phyloP scores from a whole-genome alignment of 2,797 vertebrate genomes.

The Labeo calbasu region DNA sequence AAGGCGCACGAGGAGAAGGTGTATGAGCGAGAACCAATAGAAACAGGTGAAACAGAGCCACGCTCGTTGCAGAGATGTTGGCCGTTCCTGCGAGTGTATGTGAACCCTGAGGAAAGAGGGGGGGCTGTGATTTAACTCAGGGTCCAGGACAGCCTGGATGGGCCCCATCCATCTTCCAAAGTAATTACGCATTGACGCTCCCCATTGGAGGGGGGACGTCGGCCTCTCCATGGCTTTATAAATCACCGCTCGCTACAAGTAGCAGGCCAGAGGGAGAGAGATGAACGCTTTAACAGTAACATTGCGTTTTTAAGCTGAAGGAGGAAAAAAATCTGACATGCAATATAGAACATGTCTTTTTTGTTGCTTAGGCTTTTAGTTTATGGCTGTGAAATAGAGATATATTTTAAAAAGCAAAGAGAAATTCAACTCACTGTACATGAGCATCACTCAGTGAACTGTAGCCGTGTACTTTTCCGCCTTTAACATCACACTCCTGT shows the following conservation, averaged over 20 bases:
- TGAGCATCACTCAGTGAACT: conserved; percentile 31
- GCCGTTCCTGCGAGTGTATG: conserved; percentile 26
- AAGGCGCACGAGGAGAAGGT: conserved; percentile 12
- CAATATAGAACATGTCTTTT: conserved; percentile 42
- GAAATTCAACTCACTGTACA: conserved; percentile 32
- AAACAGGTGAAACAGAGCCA: conserved; percentile 32
- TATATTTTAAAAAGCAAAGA: conserved; percentile 26
- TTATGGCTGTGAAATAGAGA: conserved; percentile 17
- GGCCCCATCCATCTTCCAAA: conserved; percentile 62
- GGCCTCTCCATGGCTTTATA: conserved; percentile 56
- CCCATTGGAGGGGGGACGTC: conserved; percentile 51
- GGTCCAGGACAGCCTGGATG: conserved; percentile 53
- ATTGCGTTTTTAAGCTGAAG: conserved; percentile 46
- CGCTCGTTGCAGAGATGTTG: conserved; percentile 28
- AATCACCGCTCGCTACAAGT: conserved; percentile 58
- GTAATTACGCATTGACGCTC: conserved; percentile 63
- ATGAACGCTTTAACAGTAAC: conserved; percentile 38
- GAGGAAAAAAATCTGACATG: conserved; percentile 34
- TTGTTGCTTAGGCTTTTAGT: conserved; percentile 27
- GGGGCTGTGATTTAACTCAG: conserved; percentile 59
- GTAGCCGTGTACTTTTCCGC: neutral
- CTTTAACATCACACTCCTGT: conserved; percentile 49
- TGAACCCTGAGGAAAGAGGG: conserved; percentile 28
- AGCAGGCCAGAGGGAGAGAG: conserved; percentile 46
- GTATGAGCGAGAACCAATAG: conserved; percentile 23